Percentiles rank a stretch among this genome's conserved stretches.
These are phyloP conservation scores for Lycopodina hypogea DNA, from an alignment of 37 sponge, comb jelly and placozoan genomes.

Conservation along the genomic window DNA sequence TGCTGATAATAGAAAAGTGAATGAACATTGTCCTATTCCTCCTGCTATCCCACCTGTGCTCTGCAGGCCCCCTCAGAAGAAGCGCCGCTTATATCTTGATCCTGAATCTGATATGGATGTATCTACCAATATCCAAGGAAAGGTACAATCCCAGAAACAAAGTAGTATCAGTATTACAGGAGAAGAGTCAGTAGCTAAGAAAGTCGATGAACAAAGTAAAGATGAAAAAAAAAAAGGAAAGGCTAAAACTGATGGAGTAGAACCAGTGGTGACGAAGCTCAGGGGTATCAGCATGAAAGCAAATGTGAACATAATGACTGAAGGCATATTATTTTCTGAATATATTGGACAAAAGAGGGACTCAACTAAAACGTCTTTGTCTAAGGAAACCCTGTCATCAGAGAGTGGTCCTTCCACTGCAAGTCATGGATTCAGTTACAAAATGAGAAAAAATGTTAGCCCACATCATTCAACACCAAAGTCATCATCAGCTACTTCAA, in stretches of 20 bases:
- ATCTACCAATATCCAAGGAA: background rate
- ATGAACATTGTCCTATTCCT: background rate
- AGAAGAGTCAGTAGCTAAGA: no score
- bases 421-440: background rate
- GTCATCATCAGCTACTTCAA: slow-evolving; percentile 6
- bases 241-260: no score
- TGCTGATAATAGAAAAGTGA: slow-evolving; percentile 16
- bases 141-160: background rate
- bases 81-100: background rate
- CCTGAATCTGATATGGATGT: slow-evolving; percentile 29
- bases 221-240: no score
- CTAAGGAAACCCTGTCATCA: background rate
- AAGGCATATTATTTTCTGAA: background rate
- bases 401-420: background rate
- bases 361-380: no score
- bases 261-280: no score
- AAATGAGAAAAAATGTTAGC: background rate
- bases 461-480: background rate
- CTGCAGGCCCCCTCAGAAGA: background rate
- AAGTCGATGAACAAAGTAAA: no score
- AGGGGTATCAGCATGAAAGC: no score
- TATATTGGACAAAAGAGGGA: no score
- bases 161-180: no score
- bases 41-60: slow-evolving; percentile 8
- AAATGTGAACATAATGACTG: no score